A percentile compares a stretch with the other conserved stretches of the same genome.
These are phyloP conservation scores for Myotis vivesi DNA, from an alignment of 2,797 vertebrate genomes.

Conservation along the genomic window DNA sequence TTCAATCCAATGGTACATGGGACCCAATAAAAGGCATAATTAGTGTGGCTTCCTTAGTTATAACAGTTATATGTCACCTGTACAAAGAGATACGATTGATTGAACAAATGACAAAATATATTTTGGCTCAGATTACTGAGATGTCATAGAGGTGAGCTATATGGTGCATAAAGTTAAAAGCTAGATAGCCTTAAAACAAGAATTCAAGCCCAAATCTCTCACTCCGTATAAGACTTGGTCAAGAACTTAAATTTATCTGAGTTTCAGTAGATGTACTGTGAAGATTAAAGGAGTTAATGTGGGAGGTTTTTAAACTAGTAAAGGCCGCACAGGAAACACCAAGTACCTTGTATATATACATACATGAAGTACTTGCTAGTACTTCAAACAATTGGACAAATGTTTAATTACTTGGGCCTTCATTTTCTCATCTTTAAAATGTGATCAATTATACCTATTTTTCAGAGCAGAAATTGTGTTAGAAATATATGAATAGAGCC, in stretches of 20 bases:
- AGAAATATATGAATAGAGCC: neutral
- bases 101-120: neutral
- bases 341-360: neutral
- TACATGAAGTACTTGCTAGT: neutral
- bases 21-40: neutral
- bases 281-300: neutral
- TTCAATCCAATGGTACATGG: neutral
- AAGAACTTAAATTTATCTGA: neutral
- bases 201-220: neutral
- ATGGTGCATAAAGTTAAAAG: neutral
- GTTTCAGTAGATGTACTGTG: neutral
- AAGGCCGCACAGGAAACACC: neutral
- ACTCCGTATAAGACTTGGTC: neutral
- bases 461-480: neutral
- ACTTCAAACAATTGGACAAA: neutral
- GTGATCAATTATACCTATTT: neutral
- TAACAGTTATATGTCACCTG: neutral
- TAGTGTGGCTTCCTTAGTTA: neutral
- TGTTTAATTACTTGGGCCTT: neutral
- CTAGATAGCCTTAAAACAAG: neutral
- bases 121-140: neutral
- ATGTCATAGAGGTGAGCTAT: neutral
- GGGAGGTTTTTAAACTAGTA: neutral
- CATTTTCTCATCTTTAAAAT: neutral
- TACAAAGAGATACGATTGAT: neutral